These are phyloP conservation scores for Agrenia bidenticulata DNA, from an alignment of 2,888 invertebrate species.

Conservation along the genomic window DNA sequence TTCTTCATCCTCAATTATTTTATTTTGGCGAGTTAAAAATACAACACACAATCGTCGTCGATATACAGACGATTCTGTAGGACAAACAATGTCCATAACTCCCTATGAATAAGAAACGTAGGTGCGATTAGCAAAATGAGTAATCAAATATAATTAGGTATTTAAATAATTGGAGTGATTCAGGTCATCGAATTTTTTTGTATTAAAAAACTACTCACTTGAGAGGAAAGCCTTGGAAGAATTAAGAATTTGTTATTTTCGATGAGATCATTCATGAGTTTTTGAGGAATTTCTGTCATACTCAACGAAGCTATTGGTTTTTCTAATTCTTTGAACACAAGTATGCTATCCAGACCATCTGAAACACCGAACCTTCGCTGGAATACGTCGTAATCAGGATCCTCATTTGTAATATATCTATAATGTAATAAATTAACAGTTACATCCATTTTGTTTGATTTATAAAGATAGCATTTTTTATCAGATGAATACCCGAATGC, in stretches of 20 bases:
- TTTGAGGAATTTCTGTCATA: constrained; percentile 85
- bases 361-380: constrained; percentile 71
- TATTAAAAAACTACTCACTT: constrained; percentile 63
- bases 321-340: constrained; percentile 84
- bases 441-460: constrained; percentile 8
- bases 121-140: neutral
- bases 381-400: constrained; percentile 65
- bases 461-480: neutral
- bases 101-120: constrained; percentile 22
- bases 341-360: constrained; percentile 72
- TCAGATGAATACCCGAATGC: constrained; percentile 75
- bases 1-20: constrained; percentile 37
- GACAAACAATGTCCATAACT: constrained; percentile 78
- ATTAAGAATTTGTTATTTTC: constrained; percentile 84
- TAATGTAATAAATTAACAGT: constrained; percentile 12
- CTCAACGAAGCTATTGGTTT: constrained; percentile 81
- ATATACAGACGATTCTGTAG: constrained; percentile 79
- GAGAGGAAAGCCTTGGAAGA: constrained; percentile 87
- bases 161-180: no score
- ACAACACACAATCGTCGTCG: constrained; percentile 75
- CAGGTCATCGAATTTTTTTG: no score
- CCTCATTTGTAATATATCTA: constrained; percentile 40
- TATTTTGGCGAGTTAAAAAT: constrained; percentile 65
- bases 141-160: no score
- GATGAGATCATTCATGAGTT: constrained; percentile 83